Base-by-base conservation (phyloP, 2,797 vertebrate genomes). In the Typhlichthys eigenmanni region DNA sequence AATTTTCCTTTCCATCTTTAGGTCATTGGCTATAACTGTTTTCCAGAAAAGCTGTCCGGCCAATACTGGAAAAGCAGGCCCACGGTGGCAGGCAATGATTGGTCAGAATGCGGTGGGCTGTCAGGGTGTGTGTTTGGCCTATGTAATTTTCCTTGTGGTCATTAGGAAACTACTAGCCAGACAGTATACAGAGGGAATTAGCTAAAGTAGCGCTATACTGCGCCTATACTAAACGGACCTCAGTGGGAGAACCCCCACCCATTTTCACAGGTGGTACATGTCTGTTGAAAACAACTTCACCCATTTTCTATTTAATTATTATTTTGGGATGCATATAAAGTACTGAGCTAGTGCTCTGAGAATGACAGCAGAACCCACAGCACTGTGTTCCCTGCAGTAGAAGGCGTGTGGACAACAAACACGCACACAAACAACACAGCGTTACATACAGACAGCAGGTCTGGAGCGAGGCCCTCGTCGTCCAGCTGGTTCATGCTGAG, bases 401-500 rank as follows among this genome's bases (percentile, higher is more conserved):
- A 24, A 1, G 5, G 16, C 5, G 11, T 14, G 12, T 34, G 50
- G 4, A 17, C 49, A 13, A 49, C 48, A 24, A 0, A 47, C 2
- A 60, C 24, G 29, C 38, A 2, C 8, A 43, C 38, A 43, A 8
- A 43, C 13, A 47, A 29, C 24, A 45, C 10, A 13, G 65, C 13
- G 38, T 56, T 61, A 87, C 90, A 89, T 71, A 93, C 92, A 66
- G 79, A 77, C 71, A 95, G 92, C 0, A 86, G 76, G 16, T 85
- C 78, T 3, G 66, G 81, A 62, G 78, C 76, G 53, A 95, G 77
- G 0, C 92, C 89, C 1, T 72, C 69, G 43, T 92, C 90, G 0
- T 85, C 83, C 71, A 95, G 84, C 19, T 80, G 62, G 85, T 95
- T 96, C 59, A 88, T 86, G 81, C 93, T 95, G 71, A 95, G 87